Evolutionary conservation across 2,888 invertebrate genomes (phyloP).

Genomic region (Calliopum simillimum): DNA sequence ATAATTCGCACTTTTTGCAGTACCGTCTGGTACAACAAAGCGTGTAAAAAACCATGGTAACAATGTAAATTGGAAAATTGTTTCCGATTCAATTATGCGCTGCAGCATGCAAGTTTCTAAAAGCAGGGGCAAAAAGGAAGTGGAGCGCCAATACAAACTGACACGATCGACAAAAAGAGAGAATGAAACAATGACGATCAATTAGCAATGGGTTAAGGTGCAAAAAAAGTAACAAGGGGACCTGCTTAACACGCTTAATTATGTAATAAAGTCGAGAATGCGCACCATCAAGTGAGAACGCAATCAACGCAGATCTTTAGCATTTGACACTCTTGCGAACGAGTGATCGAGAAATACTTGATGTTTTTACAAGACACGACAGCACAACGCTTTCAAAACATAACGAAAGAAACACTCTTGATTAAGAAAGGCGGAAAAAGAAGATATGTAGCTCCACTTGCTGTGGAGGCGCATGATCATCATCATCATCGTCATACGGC

Average conservation of each 20-base stretch:
- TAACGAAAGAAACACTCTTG: no score
- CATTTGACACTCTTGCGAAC: no score
- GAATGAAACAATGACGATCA: slow-evolving; percentile 7
- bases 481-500: not conserved
- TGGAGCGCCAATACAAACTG: not conserved
- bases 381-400: no score
- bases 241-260: slow-evolving; percentile 16
- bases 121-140: not conserved
- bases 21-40: slow-evolving; percentile 5
- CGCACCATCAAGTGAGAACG: not conserved
- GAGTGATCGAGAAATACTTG: no score
- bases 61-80: slow-evolving; percentile 32
- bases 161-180: not conserved
- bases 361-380: no score
- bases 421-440: not conserved
- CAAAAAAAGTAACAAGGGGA: not conserved
- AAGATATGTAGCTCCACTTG: not conserved
- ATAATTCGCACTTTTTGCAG: not conserved
- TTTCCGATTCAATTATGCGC: slow-evolving; percentile 35
- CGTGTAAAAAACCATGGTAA: slow-evolving; percentile 3
- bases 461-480: not conserved
- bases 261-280: slow-evolving; percentile 22
- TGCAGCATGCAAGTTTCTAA: slow-evolving; percentile 7
- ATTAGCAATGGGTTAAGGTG: slow-evolving; percentile 9
- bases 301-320: not conserved